These are phyloP conservation scores for Hippasteria phrygiana DNA, from an alignment of 53 echinoderm and acorn worm species.

Conservation along the genomic window DNA sequence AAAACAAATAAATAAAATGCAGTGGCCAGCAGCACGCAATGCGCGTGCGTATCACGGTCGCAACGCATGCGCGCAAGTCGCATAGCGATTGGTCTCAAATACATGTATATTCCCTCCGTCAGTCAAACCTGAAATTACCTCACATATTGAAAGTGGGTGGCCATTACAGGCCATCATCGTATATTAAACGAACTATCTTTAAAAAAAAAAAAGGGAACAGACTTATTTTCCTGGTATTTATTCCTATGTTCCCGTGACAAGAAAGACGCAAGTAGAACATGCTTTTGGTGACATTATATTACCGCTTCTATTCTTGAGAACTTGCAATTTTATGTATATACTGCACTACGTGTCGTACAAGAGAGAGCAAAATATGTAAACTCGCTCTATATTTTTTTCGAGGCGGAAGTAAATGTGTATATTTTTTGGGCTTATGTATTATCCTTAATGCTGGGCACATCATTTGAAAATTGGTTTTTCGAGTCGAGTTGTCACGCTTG, in stretches of 20 bases:
- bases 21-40: background rate
- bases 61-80: slow-evolving; percentile 27
- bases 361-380: background rate
- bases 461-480: background rate
- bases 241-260: background rate
- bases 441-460: background rate
- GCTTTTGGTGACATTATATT: background rate
- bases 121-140: slow-evolving; percentile 46
- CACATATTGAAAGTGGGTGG: background rate
- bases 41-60: slow-evolving; percentile 18
- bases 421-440: slow-evolving; percentile 34
- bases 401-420: slow-evolving; percentile 42
- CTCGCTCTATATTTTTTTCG: slow-evolving; percentile 32
- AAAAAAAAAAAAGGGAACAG: background rate
- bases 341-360: slow-evolving; percentile 41
- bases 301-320: background rate
- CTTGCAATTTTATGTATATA: slow-evolving; percentile 54
- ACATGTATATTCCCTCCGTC: slow-evolving; percentile 7
- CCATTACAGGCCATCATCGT: slow-evolving; percentile 41
- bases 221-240: slow-evolving; percentile 24
- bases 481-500: background rate
- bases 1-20: no score
- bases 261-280: background rate
- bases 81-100: slow-evolving; percentile 8
- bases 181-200: slow-evolving; percentile 6